Evolutionary conservation across 1,140 invertebrate species (phyloP).

Genomic region (Dendroctonus ponderosae): DNA sequence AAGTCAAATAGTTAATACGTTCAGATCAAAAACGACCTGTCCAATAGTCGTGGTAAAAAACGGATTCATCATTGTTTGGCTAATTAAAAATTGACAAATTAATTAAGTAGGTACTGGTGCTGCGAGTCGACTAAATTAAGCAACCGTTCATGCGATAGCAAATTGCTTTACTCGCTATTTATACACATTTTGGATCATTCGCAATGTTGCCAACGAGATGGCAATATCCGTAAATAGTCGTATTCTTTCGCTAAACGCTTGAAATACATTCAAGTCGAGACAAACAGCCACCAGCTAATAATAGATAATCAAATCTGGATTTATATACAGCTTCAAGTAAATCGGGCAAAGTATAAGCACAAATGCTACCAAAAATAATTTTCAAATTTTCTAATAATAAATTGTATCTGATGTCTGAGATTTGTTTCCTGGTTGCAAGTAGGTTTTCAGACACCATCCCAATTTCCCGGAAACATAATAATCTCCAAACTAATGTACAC

Average conservation of each 20-base stretch:
- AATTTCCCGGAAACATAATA: too few species aligned
- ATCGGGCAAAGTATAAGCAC: too few species aligned
- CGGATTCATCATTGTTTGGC: slow-evolving; percentile 16
- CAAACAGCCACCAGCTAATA: not conserved
- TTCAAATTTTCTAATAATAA: not conserved
- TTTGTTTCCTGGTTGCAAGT: too few species aligned
- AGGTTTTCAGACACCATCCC: too few species aligned
- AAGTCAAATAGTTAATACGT: too few species aligned
- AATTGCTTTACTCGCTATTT: slow-evolving; percentile 28
- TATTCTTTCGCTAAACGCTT: not conserved
- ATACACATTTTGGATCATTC: slow-evolving; percentile 15
- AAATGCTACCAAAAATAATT: not conserved
- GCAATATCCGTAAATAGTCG: slow-evolving; percentile 7
- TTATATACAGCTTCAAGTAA: not conserved
- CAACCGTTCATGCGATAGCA: slow-evolving; percentile 19
- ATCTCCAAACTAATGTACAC: too few species aligned
- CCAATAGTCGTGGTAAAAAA: slow-evolving; percentile 1
- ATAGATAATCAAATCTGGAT: not conserved
- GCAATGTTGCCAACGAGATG: slow-evolving; percentile 7
- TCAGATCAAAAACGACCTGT: too few species aligned
- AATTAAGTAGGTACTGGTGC: slow-evolving; percentile 24
- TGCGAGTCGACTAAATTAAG: slow-evolving; percentile 24
- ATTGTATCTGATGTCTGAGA: too few species aligned
- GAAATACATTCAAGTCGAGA: not conserved
- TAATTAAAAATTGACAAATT: slow-evolving; percentile 28